Base-by-base conservation (phyloP, 2,797 vertebrate species). In the Sarcoramphus papa region DNA sequence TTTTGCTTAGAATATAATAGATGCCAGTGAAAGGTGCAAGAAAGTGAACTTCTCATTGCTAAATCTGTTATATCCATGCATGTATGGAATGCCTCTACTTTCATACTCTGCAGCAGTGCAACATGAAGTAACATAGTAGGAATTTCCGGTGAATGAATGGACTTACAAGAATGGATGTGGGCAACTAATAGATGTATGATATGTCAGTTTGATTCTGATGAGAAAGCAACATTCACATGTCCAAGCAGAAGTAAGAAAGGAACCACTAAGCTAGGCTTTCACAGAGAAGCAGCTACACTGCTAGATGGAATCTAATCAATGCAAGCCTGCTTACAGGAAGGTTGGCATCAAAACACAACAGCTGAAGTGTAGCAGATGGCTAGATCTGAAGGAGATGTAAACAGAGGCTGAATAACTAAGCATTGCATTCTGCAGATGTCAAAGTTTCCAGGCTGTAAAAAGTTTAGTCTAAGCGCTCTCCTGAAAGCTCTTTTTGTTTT, bases 281-380 rank as follows among this genome's bases (percentile, higher is more conserved):
- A 84, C 40, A 48, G 92, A 89, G 93, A 90, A 88, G 81, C 87
- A 92, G 59, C 93, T 92, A 84, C 54, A 56, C 82, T 89, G 65
- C 79, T 93, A 87, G 81, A 86, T 94, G 94, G 96, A 96, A 97
- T 95, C 81, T 85, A 65, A 96, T 86, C 95, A 97, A 95, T 93
- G 97, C 88, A 93, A 87, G 91, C 79, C 73, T 95, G 74, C 95
- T 96, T 92, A 76, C 96, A 94, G 95, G 79, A 94, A 93, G 91
- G 88, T 62, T 97, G 97, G 97, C 97, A 97, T 95, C 90, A 93
- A 94, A 95, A 96, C 91, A 86, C 96, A 97, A 95, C 97, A 97
- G 97, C 97, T 97, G 97, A 97, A 97, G 81, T 83, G 91, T 93
- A 97, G 97, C 97, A 97, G 97, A 97, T 97, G 97, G 96, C 96